Conservation (phyloP, 2,888 invertebrate species). For the Melanchra persicariae region DNA sequence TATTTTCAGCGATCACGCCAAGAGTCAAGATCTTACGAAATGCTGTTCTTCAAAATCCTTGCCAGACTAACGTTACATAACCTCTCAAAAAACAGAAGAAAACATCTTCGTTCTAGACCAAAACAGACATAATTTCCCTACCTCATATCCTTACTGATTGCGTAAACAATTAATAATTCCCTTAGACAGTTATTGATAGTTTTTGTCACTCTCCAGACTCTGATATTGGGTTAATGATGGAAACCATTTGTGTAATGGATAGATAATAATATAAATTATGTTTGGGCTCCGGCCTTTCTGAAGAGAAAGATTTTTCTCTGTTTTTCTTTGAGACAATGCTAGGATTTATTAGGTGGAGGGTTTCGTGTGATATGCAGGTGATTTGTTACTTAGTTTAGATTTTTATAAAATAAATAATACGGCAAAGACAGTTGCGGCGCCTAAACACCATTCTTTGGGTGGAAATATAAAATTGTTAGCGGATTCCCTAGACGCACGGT, state of each 20-base stretch:
- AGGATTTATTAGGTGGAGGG: constrained; percentile 8
- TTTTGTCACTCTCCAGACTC: constrained; percentile 63
- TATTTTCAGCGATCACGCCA: too few relatives aligned
- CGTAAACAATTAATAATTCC: constrained; percentile 60
- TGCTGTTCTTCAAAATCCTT: background rate
- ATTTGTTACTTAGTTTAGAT: background rate
- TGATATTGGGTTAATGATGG: constrained; percentile 63
- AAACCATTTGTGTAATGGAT: constrained; percentile 65
- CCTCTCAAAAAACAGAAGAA: background rate
- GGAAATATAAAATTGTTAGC: too few relatives aligned
- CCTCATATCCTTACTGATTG: constrained; percentile 33
- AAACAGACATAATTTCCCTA: constrained; percentile 28
- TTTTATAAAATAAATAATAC: background rate
- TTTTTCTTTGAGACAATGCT: constrained; percentile 8
- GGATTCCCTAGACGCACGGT: too few relatives aligned
- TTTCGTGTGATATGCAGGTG: background rate
- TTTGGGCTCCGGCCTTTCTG: constrained; percentile 3
- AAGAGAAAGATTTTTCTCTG: constrained; percentile 16
- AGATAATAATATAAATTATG: constrained; percentile 67
- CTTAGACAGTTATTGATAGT: constrained; percentile 66
- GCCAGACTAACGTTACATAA: constrained; percentile 13
- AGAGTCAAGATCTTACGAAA: too few relatives aligned
- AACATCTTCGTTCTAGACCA: constrained; percentile 9
- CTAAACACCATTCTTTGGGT: too few relatives aligned
- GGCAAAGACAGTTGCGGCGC: background rate